A percentile compares a stretch with the other conserved stretches of the same genome.
Conservation (phyloP, 37 sponge, comb jelly and placozoan genomes). For the Bolinopsis microptera region DNA sequence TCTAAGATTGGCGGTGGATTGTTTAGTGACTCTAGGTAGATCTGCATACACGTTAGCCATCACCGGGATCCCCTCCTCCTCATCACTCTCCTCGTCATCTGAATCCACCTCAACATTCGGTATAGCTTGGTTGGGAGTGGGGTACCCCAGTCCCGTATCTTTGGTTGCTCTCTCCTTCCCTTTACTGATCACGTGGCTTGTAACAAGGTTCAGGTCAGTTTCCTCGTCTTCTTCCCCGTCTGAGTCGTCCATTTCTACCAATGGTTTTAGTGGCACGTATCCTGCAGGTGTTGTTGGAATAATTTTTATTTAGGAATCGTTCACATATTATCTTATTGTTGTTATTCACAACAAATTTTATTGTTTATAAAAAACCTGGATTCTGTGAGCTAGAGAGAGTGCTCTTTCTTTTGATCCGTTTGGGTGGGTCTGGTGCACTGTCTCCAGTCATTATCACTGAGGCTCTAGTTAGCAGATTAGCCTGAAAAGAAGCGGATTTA, state of each 20-base stretch:
- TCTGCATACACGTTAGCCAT: not conserved
- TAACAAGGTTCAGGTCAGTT: not conserved
- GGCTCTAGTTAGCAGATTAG: not conserved
- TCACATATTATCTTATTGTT: too few relatives aligned
- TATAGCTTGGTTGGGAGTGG: not conserved
- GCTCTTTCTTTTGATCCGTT: not conserved
- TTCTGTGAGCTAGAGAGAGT: not conserved
- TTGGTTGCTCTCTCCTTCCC: not conserved
- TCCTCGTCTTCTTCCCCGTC: not conserved
- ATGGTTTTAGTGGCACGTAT: not conserved
- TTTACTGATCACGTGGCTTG: not conserved
- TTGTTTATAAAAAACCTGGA: not conserved
- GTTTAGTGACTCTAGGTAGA: not conserved
- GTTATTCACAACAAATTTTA: too few relatives aligned
- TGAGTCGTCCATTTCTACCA: not conserved
- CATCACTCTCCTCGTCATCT: not conserved
- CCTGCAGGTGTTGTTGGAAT: too few relatives aligned
- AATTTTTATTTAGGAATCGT: too few relatives aligned
- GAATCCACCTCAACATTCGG: not conserved
- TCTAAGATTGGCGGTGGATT: not conserved
- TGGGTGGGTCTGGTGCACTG: not conserved
- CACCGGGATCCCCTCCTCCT: not conserved
- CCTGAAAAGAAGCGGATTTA: not conserved
- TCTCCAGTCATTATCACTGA: not conserved
- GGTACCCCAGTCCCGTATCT: not conserved